These are phyloP conservation scores for Leucozona laternaria DNA, from an alignment of 2,888 invertebrate genomes.

Conservation along the genomic window DNA sequence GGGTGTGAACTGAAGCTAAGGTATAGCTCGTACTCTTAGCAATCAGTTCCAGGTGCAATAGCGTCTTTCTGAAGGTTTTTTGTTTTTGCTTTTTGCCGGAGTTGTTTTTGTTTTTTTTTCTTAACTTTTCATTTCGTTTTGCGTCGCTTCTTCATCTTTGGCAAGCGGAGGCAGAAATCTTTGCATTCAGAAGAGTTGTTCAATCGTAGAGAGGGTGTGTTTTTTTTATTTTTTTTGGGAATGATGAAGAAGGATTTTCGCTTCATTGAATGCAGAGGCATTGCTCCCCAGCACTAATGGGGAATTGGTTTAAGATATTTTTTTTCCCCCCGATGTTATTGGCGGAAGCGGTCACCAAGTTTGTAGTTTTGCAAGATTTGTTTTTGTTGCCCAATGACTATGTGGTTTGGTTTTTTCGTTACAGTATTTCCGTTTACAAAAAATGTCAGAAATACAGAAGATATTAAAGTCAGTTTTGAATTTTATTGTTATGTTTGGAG, in stretches of 20 bases:
- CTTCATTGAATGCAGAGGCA: conserved; percentile 63
- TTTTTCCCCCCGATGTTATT: conserved; percentile 19
- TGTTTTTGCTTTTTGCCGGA: neutral
- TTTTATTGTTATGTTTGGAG: conserved; percentile 46
- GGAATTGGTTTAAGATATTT: conserved; percentile 23
- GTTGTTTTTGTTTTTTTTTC: conserved; percentile 24
- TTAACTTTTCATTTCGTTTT: conserved; percentile 34
- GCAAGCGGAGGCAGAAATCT: conserved; percentile 46
- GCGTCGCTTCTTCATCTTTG: conserved; percentile 53
- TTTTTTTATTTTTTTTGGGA: conserved; percentile 31
- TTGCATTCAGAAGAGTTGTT: conserved; percentile 60
- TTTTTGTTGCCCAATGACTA: conserved; percentile 9
- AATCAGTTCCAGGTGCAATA: conserved; percentile 64
- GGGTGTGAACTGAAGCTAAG: neutral
- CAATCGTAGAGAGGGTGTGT: conserved; percentile 38
- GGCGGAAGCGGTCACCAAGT: conserved; percentile 70
- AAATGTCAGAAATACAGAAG: conserved; percentile 58
- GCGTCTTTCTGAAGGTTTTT: conserved; percentile 33
- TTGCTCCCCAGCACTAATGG: conserved; percentile 32
- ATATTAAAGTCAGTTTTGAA: conserved; percentile 28
- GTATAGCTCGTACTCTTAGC: neutral
- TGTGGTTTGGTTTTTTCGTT: conserved; percentile 11
- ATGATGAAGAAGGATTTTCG: conserved; percentile 59
- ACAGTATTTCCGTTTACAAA: conserved; percentile 57
- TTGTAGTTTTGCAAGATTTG: conserved; percentile 22